Base-by-base conservation (phyloP, 1,140 invertebrate species). In the Anoplophora glabripennis region DNA sequence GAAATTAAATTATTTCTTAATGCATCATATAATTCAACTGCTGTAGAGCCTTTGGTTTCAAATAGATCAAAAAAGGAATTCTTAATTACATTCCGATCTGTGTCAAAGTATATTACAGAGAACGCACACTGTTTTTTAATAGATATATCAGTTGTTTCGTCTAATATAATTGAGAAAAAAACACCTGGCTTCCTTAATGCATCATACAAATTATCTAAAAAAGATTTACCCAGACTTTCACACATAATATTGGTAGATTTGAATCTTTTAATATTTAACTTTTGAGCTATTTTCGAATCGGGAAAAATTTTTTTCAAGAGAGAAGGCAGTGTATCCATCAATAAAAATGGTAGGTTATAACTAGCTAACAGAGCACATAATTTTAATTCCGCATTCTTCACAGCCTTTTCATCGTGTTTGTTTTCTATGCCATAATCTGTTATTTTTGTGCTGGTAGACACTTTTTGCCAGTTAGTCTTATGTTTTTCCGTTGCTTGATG, bases 101-200 rank as follows among this genome's bases (percentile, higher is more conserved):
- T 28, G 5, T 28, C 21, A 28, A 28, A 28, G 5, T 28, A 28
- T 28, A 28, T 28, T 28, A 28, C 21, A 28, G 21, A 28, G 5
- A 28, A 28, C 5, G 21, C 5, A 28, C 21, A 28, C 21, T 28
- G 21, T 28, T 28, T 28, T 28, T 28, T 28, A 3, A 28, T 28
- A 28, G 21, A 28, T 3, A 28, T 28, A 28, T 28, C 21, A 28
- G 2, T 28, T 28, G 21, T 59, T 38, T 59, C 57, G 35, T 59
- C 57, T 41, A 59, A 45, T 45, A 59, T 45, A 4, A 59, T 5
- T n/a, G 56, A 58, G 45, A 59, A 59, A 33, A 53, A 59, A 35
- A 15, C 10, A 21, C 57, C 57, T 34, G 40, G 15, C 40, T 40
- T 40, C 37, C 17, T 35, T 34, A 59, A 53, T 21, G 17, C 7